phyloP scores from a whole-genome alignment of 2,888 invertebrate genomes.

The Lordiphosa andalusiaca region DNA sequence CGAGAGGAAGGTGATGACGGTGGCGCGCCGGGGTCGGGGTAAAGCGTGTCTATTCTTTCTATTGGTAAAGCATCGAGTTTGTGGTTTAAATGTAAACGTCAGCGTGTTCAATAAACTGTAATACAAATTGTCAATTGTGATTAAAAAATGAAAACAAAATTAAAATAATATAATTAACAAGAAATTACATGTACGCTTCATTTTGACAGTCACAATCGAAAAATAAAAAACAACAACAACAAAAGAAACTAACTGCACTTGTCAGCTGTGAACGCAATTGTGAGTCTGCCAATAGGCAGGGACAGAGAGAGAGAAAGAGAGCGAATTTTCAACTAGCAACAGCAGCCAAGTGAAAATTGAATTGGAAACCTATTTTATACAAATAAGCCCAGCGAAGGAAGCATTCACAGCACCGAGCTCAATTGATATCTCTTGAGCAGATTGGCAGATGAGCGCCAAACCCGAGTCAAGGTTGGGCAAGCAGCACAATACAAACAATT shows the following conservation, averaged over 20 bases:
- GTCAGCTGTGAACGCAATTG: conserved; percentile 27
- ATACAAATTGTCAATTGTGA: conserved; percentile 8
- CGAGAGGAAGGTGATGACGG: conserved; percentile 22
- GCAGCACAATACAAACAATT: background rate
- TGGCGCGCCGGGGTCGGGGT: background rate
- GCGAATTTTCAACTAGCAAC: conserved; percentile 22
- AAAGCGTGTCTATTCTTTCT: conserved; percentile 11
- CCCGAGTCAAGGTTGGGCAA: conserved; percentile 1
- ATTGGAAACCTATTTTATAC: background rate
- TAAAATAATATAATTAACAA: conserved; percentile 4
- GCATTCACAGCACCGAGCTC: conserved; percentile 9
- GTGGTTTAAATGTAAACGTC: conserved; percentile 35
- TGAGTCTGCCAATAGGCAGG: conserved; percentile 2
- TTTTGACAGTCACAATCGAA: conserved; percentile 9
- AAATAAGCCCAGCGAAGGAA: conserved; percentile 1
- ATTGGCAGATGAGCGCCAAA: conserved; percentile 30
- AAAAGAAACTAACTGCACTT: conserved; percentile 32
- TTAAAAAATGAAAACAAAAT: conserved; percentile 4
- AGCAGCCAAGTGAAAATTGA: conserved; percentile 4
- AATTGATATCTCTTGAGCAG: conserved; percentile 18
- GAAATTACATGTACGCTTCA: conserved; percentile 1
- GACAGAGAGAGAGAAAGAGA: conserved; percentile 7
- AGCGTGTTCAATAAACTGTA: conserved; percentile 45
- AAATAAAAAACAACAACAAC: conserved; percentile 4
- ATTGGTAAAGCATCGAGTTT: conserved; percentile 38